phyloP scores from a whole-genome alignment of 1,140 invertebrate genomes.

The Drosophila simulans region DNA sequence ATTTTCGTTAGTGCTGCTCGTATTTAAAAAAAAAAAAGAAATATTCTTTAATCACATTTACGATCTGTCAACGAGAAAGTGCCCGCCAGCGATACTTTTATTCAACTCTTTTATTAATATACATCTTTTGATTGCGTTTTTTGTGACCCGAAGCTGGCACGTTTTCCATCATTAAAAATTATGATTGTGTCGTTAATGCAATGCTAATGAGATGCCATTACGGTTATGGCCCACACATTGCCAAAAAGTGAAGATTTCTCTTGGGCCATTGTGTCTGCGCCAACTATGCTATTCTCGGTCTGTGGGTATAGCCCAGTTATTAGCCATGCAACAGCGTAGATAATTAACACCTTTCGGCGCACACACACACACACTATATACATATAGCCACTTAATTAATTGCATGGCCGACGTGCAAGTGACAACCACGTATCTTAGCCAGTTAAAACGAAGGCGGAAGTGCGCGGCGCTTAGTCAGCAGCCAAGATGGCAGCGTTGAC shows the following conservation, averaged over 20 bases:
- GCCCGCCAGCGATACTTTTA: conserved; percentile 1
- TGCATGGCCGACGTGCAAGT: conserved; percentile 53
- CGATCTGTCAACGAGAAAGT: conserved; percentile 42
- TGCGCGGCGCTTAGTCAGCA: conserved; percentile 68
- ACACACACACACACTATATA: not conserved
- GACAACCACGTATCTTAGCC: conserved; percentile 50
- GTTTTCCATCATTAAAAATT: conserved; percentile 77
- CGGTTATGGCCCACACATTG: conserved; percentile 69
- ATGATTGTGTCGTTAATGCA: conserved; percentile 69
- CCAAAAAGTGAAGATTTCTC: conserved; percentile 63
- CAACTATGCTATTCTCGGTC: not conserved
- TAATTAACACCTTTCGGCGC: conserved; percentile 66
- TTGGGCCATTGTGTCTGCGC: conserved; percentile 33
- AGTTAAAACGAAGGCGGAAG: conserved; percentile 64
- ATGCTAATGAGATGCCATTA: conserved; percentile 65
- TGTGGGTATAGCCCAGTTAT: conserved; percentile 71
- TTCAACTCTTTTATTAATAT: conserved; percentile 16
- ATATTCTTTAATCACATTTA: conserved; percentile 40
- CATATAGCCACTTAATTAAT: conserved; percentile 60
- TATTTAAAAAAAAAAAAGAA: not conserved
- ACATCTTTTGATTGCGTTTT: conserved; percentile 27
- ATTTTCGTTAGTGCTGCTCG: conserved; percentile 5
- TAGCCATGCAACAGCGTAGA: conserved; percentile 54
- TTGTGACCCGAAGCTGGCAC: conserved; percentile 56
- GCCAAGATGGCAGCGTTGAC: conserved; percentile 48